Evolutionary conservation across 2,113 vertebrate species (phyloP), one percentile per base, ranked within the genome.

Genomic region (Agelaius tricolor): DNA sequence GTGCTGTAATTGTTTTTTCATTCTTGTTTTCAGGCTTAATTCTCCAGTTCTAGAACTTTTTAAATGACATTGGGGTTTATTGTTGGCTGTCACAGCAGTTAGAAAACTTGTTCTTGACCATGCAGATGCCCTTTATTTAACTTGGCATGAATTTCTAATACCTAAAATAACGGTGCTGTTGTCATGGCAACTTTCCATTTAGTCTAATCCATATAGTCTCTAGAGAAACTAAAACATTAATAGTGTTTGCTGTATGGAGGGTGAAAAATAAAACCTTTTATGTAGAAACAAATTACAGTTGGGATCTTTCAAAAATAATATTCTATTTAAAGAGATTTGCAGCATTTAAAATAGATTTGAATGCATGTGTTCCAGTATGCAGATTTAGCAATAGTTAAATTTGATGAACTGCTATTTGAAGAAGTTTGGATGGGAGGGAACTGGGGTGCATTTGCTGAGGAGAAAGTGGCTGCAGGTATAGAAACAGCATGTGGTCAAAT

Each of bases 171-270:
- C 28, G 15, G 81, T 89, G 80, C 6, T 68, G 98, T 98, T 97
- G 97, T 97, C 98, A 98, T 98, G 97, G 98, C 96, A 98, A 98
- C 97, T 97, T 98, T 98, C 97, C 96, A 96, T 98, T 96, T 97
- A 90, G 84, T 94, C 94, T 96, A 95, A 97, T 97, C 84, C 95
- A 97, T 97, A 95, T 58, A 73, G 93, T 97, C 97, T 97, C 94
- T 93, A 87, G 96, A 98, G 97, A 97, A 98, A 96, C 93, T 62
- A 86, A 94, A 96, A 95, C 94, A 97, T 98, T 98, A 97, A 96
- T 97, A 98, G 96, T 97, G 98, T 98, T 97, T 96, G 98, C 97
- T 95, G 59, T 97, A 89, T 90, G 97, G 91, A 97, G 94, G 84
- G 90, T 95, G 96, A 90, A 96, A 97, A 96, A 91, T 94, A 96